Base-by-base conservation (phyloP, 1,140 invertebrate genomes). In the Phymorhynchus buccinoides region DNA sequence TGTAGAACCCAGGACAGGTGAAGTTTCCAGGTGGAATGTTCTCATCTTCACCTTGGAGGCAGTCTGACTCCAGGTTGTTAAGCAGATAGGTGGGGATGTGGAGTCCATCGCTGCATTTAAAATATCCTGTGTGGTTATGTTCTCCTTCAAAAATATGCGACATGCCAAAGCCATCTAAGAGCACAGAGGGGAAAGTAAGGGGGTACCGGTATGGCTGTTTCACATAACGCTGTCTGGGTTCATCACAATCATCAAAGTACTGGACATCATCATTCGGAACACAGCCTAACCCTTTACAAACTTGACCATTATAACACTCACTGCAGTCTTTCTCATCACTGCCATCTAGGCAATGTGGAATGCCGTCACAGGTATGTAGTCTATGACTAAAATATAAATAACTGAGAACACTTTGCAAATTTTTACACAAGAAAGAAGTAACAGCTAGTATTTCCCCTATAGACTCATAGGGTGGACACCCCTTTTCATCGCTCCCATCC, bases 11-110 rank as follows among this genome's bases (percentile, higher is more conserved):
- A 2, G 30, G 39, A 52, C 85, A 86, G 27, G 39, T 39, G 1
- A 83, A 30, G 56, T 71, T 83, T 7, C 42, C n/a, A 12, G 41
- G 0, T 41, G 22, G 3, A 56, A 71, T 71, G 18, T 41, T 48
- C 39, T 86, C 85, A 44, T 86, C 85, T 27, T 71, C 62, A 7
- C 83, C 83, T n/a, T 81, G 39, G 0, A 78, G 78, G 44, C 85
- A 86, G 78, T 86, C 85, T 14, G 44, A 37, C 42, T 83, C 44
- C 1, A 82, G 77, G 66, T 86, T 86, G 12, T 44, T 68, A 37
- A 83, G 44, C 78, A 86, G 42, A n/a, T 81, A n/a, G n/a, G n/a
- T n/a, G n/a, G n/a, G n/a, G n/a, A n/a, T n/a, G n/a, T n/a, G n/a
- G n/a, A n/a, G n/a, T n/a, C n/a, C n/a, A n/a, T n/a, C n/a, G n/a